Conservation (phyloP, 2,797 vertebrate genomes). For the Oreochromis mossambicus region DNA sequence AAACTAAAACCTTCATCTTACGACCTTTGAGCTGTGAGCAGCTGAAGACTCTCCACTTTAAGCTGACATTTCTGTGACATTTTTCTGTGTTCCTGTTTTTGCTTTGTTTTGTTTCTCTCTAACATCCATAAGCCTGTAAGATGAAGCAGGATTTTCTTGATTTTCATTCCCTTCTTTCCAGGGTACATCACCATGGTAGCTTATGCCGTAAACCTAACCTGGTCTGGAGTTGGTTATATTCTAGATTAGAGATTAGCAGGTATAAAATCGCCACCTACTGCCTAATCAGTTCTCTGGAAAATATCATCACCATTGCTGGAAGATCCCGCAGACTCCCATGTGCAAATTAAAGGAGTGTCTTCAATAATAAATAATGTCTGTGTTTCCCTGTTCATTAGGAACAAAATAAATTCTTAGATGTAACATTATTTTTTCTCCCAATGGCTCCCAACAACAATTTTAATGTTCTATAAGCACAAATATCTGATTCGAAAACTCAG, state of each 20-base stretch:
- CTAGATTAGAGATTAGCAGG: not conserved
- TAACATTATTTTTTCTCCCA: not conserved
- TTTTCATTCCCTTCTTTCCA: not conserved
- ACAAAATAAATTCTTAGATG: not conserved
- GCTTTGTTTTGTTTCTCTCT: not conserved
- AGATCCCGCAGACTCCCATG: accelerated
- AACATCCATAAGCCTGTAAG: not conserved
- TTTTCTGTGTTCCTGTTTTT: not conserved
- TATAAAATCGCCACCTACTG: not conserved
- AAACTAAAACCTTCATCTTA: too few relatives aligned
- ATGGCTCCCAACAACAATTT: not conserved
- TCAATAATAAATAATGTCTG: not conserved
- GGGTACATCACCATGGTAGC: not conserved
- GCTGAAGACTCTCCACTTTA: not conserved
- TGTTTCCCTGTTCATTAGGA: not conserved
- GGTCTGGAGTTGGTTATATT: not conserved
- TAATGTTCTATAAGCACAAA: not conserved
- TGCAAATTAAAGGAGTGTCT: not conserved
- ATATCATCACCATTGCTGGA: not conserved
- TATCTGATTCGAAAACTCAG: not conserved
- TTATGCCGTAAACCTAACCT: not conserved
- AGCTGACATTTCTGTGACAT: not conserved
- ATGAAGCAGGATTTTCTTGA: not conserved
- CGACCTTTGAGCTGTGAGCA: not conserved
- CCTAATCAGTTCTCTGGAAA: not conserved